These are phyloP conservation scores for Pherbina coryleti DNA, from an alignment of 2,888 invertebrate species.

Conservation along the genomic window DNA sequence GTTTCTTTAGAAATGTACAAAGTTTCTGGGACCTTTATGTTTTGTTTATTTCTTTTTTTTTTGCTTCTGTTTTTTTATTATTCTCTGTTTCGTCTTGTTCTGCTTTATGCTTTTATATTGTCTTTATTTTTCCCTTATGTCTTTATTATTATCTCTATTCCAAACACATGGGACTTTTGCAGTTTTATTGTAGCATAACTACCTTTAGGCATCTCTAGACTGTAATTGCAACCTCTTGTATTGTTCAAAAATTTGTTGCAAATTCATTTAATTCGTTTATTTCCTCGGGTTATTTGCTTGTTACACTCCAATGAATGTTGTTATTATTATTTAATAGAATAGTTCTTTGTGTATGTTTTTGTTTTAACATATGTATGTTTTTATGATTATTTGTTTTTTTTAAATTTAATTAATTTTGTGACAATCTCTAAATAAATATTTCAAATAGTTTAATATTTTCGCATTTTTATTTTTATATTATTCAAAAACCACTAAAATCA, in stretches of 20 bases:
- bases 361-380: too few species aligned
- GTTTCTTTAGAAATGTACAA: background rate
- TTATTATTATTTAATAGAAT: too few species aligned
- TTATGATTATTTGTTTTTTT: too few species aligned
- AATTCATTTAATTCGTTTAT: constrained; percentile 30
- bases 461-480: too few species aligned
- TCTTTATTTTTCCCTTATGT: constrained; percentile 8
- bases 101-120: background rate
- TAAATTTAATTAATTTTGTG: too few species aligned
- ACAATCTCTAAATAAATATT: too few species aligned
- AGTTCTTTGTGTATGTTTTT: too few species aligned
- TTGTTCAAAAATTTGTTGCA: constrained; percentile 27
- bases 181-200: constrained; percentile 27
- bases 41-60: background rate
- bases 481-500: too few species aligned
- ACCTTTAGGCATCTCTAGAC: constrained; percentile 18
- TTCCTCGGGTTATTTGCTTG: constrained; percentile 14
- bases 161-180: constrained; percentile 7
- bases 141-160: constrained; percentile 8
- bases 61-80: background rate
- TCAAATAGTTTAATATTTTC: too few species aligned
- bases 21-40: background rate
- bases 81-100: background rate
- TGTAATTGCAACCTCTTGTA: constrained; percentile 27
- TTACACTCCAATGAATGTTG: background rate